Base-by-base conservation (phyloP, 2,888 invertebrate species). In the Stenodera caucasica region DNA sequence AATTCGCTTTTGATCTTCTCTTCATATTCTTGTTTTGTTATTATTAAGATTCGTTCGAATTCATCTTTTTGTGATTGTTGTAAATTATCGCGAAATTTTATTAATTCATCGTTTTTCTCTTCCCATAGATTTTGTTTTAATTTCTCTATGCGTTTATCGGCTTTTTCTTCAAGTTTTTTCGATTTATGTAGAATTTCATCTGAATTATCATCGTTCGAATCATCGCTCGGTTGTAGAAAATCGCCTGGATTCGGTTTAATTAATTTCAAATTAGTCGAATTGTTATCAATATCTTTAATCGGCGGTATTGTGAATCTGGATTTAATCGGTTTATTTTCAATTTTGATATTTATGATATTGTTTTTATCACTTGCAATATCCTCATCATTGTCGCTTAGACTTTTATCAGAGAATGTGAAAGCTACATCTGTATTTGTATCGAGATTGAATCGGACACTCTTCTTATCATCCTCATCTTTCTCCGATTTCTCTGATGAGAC, bases 391-490 rank as follows among this genome's bases (percentile, higher is more conserved):
- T 77, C 76, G 40, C 75, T 77, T 21, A 76, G 75, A 57, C 72
- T 76, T 66, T 77, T 78, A 61, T 80, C 80, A 1, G 79, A 78
- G 56, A 78, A 74, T 14, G 76, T 76, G 56, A 82, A 80, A 18
- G 80, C 81, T 5, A 82, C 78, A 61, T 82, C 81, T 9, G 80
- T 77, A 18, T 82, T 81, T 57, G 79, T 80, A 55, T 83, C 82
- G 57, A 88, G 77, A 76, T 86, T 87, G 68, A 88, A 88, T 8
- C 87, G 82, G 0, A 92, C 91, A 75, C 89, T 91, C 75, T 92
- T 92, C 61, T 87, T 87, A 60, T 91, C 89, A 33, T 90, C 91
- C 62, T 92, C 92, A 61, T 85, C 83, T 68, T 84, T 75, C 40
- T 76, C 76, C 81, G 40, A 82, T 71, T 50, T 72, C 53, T 70